Evolutionary conservation across 2,888 invertebrate species (phyloP), one percentile per base, ranked within the genome.

Genomic region (Malacosoma neustria): DNA sequence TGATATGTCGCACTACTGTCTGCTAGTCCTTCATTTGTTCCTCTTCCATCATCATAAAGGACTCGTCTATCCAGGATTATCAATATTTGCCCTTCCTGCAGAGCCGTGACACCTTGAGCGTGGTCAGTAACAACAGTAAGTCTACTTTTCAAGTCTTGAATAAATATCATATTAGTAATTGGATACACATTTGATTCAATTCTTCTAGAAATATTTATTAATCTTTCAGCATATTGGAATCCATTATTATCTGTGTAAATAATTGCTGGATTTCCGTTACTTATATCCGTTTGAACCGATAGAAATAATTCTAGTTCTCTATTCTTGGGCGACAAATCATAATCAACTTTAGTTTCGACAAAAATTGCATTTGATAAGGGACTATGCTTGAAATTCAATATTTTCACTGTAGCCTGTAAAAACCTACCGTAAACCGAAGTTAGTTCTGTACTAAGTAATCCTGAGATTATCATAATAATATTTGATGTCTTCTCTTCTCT

Each of bases 181-280:
- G 99, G 99, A 68, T 95, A 99, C 67, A 97, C 94, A 71, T 99
- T 99, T 0, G 96, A 98, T 72, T 98, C 98, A 34, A 96, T 89
- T 1, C 93, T 92, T 47, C 94, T 92, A 40, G 91, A 88, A 39
- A 92, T 91, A 30, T 95, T 91, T 61, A 94, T 91, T 4, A 90
- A 79, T 14, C 94, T 87, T 52, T 90, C 88, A 37, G 94, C 93
- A 81, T 93, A 94, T 65, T 95, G 94, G 63, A 97, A 97, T 3
- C 98, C 97, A 66, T 97, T 98, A 44, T 94, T 90, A 72, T 99
- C 98, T 0, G 94, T 93, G 62, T 90, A 93, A 59, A 96, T 91
- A 54, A 91, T 90, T 0, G 95, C 94, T 1, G 90, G 88, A 46
- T 93, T 92, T 2, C 91, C 91, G 58, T 94, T 95, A 40, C 89